Percentiles rank a stretch among this genome's conserved stretches.
These are phyloP conservation scores for Odocoileus hemionus DNA, from an alignment of 2,113 vertebrate genomes.

Conservation along the genomic window DNA sequence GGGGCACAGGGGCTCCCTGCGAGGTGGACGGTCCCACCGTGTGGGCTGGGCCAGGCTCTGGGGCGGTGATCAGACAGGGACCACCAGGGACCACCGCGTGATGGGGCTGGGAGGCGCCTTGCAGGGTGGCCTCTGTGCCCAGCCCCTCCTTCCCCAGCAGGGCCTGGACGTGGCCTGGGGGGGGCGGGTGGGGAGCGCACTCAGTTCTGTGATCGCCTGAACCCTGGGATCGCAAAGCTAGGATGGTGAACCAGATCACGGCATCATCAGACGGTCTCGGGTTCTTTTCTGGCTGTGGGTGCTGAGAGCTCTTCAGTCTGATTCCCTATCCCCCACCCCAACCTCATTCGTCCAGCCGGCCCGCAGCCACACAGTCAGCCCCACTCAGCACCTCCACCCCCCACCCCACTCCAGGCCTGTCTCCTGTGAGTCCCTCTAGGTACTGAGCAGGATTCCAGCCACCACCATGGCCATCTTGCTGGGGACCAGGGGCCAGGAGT, in stretches of 20 bases:
- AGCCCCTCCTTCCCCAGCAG: fast-evolving
- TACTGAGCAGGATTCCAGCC: fast-evolving
- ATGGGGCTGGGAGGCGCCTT: fast-evolving
- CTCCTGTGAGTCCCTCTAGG: background rate
- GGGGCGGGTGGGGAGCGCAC: background rate
- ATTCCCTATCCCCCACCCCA: background rate
- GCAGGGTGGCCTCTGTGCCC: background rate
- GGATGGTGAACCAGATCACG: fast-evolving
- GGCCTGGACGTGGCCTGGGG: background rate
- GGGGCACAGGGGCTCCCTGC: background rate
- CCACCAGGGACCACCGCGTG: fast-evolving
- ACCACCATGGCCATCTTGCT: fast-evolving
- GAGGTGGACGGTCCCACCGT: background rate
- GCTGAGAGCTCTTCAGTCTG: fast-evolving
- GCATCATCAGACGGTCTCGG: fast-evolving
- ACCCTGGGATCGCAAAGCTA: fast-evolving
- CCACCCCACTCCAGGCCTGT: fast-evolving
- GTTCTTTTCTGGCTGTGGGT: background rate
- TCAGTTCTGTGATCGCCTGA: fast-evolving
- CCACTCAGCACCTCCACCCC: background rate
- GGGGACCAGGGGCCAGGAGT: background rate
- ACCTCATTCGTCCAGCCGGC: background rate
- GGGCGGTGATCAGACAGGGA: background rate
- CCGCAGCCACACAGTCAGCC: too few species aligned
- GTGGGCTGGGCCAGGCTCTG: background rate